phyloP scores from a whole-genome alignment of 2,113 vertebrate genomes.

The Boleophthalmus pectinirostris region DNA sequence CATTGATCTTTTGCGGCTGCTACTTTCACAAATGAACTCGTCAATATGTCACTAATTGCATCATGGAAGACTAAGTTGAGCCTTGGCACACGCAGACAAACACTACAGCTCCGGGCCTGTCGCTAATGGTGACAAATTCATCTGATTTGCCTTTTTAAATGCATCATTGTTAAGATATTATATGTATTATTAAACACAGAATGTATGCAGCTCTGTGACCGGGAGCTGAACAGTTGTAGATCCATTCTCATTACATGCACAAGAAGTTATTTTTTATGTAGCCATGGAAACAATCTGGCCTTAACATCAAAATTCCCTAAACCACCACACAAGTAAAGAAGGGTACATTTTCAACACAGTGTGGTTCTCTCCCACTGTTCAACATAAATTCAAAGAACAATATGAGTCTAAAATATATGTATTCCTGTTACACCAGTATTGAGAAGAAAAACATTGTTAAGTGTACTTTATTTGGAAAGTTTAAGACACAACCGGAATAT shows the following conservation, averaged over 20 bases:
- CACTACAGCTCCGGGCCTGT: conserved; percentile 2
- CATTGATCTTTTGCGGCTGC: conserved; percentile 45
- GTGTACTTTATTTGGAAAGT: too few relatives aligned
- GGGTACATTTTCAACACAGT: background rate
- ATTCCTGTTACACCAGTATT: background rate
- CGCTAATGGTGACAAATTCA: conserved; percentile 49
- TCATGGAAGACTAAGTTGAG: conserved; percentile 24
- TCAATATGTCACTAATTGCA: conserved; percentile 47
- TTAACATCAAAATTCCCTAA: conserved; percentile 17
- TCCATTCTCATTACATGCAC: conserved; percentile 18
- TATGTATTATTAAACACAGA: conserved; percentile 39
- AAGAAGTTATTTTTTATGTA: conserved; percentile 25
- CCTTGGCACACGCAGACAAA: background rate
- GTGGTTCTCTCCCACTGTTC: background rate
- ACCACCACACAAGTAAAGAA: conserved; percentile 5
- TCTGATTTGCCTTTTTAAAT: conserved; percentile 22
- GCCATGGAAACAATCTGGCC: conserved; percentile 42
- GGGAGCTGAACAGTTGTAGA: background rate
- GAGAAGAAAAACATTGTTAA: background rate
- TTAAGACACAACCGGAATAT: background rate
- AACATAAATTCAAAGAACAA: conserved; percentile 6
- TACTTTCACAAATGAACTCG: conserved; percentile 41
- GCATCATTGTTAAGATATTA: conserved; percentile 38
- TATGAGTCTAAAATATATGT: background rate
- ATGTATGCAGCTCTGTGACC: background rate